phyloP scores from a whole-genome alignment of 2,888 invertebrate genomes.

The Ganaspis brasiliensis region DNA sequence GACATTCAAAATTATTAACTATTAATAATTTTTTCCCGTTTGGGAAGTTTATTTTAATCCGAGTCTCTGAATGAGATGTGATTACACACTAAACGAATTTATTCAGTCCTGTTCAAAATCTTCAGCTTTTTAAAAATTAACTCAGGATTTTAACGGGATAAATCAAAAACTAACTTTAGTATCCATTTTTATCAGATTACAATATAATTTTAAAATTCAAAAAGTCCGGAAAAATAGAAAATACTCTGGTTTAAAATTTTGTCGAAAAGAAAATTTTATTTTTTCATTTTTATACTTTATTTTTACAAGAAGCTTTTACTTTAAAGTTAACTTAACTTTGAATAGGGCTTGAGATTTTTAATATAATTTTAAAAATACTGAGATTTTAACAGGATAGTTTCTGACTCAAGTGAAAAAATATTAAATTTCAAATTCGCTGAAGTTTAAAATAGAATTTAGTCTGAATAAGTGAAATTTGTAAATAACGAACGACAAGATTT shows the following conservation, averaged over 20 bases:
- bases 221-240: too few relatives aligned
- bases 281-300: too few relatives aligned
- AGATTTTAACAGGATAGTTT: conserved; percentile 50
- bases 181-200: too few relatives aligned
- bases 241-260: too few relatives aligned
- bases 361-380: too few relatives aligned
- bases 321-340: too few relatives aligned
- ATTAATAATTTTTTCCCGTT: conserved; percentile 2
- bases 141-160: conserved; percentile 46
- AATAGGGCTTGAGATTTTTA: too few relatives aligned
- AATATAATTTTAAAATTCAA: too few relatives aligned
- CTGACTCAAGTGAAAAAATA: conserved; percentile 57
- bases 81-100: conserved; percentile 1
- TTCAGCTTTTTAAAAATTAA: conserved; percentile 46
- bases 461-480: conserved; percentile 8
- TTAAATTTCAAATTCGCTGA: conserved; percentile 37
- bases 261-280: too few relatives aligned
- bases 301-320: too few relatives aligned
- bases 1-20: conserved; percentile 35
- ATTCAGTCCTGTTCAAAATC: conserved; percentile 9
- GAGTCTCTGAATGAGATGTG: conserved; percentile 12
- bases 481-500: conserved; percentile 23
- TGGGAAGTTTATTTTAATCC: conserved; percentile 19
- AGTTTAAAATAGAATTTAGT: conserved; percentile 8
- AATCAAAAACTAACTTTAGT: too few relatives aligned